phyloP scores from a whole-genome alignment of 2,888 invertebrate genomes.

The Ceratothoa steindachneri region DNA sequence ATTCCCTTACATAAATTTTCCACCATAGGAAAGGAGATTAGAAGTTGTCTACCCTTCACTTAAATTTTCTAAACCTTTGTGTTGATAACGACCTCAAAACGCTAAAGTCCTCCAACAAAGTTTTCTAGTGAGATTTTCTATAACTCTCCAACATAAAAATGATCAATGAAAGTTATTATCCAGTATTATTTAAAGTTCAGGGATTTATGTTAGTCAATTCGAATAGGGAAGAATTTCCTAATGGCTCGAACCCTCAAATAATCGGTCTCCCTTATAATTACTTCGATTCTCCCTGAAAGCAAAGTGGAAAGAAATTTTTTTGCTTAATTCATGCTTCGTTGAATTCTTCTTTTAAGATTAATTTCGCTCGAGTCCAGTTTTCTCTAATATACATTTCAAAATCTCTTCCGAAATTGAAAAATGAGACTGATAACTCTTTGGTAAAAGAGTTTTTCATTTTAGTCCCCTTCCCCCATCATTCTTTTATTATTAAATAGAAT shows the following conservation, averaged over 20 bases:
- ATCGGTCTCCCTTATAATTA: conserved; percentile 2
- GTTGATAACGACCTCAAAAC: too few relatives aligned
- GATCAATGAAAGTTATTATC: not conserved
- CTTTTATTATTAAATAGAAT: conserved; percentile 9
- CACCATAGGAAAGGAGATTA: too few relatives aligned
- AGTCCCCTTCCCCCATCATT: not conserved
- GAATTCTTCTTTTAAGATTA: not conserved
- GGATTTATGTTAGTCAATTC: not conserved
- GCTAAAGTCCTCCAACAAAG: too few relatives aligned
- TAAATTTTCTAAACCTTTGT: too few relatives aligned
- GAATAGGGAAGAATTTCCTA: not conserved
- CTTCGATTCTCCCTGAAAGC: not conserved
- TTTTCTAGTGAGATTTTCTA: too few relatives aligned
- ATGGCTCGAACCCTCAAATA: not conserved
- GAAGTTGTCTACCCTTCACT: too few relatives aligned
- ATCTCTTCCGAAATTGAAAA: too few relatives aligned
- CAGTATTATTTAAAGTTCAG: too few relatives aligned
- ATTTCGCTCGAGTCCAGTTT: not conserved
- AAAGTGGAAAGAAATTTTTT: not conserved
- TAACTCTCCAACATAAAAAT: too few relatives aligned
- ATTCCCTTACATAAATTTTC: too few relatives aligned
- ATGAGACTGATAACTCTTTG: not conserved
- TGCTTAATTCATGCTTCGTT: conserved; percentile 2
- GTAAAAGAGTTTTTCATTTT: not conserved
- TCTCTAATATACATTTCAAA: not conserved